Evolutionary conservation across 2,113 vertebrate genomes (phyloP).

Genomic region (Reinhardtius hippoglossoides): DNA sequence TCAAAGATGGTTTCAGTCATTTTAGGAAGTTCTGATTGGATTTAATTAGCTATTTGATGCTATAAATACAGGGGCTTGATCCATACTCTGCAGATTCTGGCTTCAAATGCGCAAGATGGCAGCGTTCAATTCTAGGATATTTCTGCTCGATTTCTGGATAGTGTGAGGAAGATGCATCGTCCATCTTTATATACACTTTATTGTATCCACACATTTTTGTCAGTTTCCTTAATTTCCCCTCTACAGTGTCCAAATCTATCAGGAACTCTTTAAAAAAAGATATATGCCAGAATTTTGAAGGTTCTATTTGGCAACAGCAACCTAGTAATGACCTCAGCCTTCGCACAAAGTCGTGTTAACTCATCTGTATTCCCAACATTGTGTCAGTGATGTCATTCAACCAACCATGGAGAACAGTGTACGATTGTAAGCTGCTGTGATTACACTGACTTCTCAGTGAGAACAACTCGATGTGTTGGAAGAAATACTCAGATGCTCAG

Average conservation of each 20-base stretch:
- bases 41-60: neutral
- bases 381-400: slow-evolving; percentile 17
- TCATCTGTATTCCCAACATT: slow-evolving; percentile 5
- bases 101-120: too few species aligned
- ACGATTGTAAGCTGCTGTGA: neutral
- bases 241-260: neutral
- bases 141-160: too few species aligned
- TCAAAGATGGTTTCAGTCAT: too few species aligned
- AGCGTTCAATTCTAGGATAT: neutral
- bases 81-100: neutral
- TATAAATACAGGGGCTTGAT: too few species aligned
- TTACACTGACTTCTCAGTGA: slow-evolving; percentile 2
- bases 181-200: neutral
- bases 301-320: neutral
- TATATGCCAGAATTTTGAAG: neutral
- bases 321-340: neutral
- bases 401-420: slow-evolving; percentile 5
- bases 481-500: slow-evolving; percentile 6
- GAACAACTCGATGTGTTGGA: slow-evolving; percentile 14
- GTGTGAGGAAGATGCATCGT: neutral
- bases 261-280: neutral
- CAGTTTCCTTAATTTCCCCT: neutral
- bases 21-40: too few species aligned
- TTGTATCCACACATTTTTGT: neutral
- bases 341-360: neutral